Conservation (phyloP, 2,888 invertebrate species). For the Chaetoderma sp. region DNA sequence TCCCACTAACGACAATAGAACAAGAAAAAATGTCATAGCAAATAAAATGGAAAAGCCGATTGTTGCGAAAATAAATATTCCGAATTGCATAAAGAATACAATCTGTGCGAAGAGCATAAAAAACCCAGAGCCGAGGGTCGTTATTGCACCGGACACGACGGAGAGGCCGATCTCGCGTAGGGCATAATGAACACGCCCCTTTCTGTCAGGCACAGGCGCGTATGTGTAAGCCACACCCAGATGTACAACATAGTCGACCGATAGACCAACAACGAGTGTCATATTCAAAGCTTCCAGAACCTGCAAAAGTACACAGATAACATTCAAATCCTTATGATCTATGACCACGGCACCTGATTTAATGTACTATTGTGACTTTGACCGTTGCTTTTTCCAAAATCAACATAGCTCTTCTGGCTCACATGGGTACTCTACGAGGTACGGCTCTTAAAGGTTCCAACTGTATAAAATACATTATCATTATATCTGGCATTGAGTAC, state of each 20-base stretch:
- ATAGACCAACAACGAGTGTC: slow-evolving; percentile 54
- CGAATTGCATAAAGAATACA: slow-evolving; percentile 54
- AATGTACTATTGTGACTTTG: too few relatives aligned
- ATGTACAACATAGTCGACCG: slow-evolving; percentile 59
- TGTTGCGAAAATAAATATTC: slow-evolving; percentile 54
- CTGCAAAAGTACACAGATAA: slow-evolving; percentile 24
- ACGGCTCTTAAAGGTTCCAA: too few relatives aligned
- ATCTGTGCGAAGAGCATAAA: slow-evolving; percentile 57
- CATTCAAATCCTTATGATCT: too few relatives aligned
- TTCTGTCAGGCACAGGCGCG: slow-evolving; percentile 37
- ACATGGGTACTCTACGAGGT: too few relatives aligned
- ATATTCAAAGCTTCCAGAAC: slow-evolving; percentile 55
- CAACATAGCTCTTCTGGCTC: too few relatives aligned
- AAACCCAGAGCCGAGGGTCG: slow-evolving; percentile 52
- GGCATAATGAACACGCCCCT: slow-evolving; percentile 45
- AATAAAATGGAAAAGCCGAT: slow-evolving; percentile 50
- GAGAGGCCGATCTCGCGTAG: slow-evolving; percentile 52
- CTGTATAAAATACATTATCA: too few relatives aligned
- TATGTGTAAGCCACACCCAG: slow-evolving; percentile 56
- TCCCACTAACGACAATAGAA: slow-evolving; percentile 47
- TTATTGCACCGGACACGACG: slow-evolving; percentile 53
- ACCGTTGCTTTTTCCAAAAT: too few relatives aligned
- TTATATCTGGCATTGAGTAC: too few relatives aligned
- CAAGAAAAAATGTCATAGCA: slow-evolving; percentile 48
- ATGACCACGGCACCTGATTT: too few relatives aligned